Base-by-base conservation (phyloP, 2,113 vertebrate genomes). In the Hippopotamus amphibius region DNA sequence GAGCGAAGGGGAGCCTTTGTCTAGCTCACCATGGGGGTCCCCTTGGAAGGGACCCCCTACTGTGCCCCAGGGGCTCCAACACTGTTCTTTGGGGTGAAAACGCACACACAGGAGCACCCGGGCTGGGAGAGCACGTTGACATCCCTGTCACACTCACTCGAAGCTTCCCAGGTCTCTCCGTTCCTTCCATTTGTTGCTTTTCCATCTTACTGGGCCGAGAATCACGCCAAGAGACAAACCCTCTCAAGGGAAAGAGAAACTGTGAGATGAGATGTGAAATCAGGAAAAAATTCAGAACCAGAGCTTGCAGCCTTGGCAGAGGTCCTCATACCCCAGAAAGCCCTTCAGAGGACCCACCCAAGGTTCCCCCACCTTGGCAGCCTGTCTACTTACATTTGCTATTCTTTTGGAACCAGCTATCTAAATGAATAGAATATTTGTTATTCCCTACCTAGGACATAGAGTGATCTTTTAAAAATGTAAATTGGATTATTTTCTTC, bases 281-380 rank as follows among this genome's bases (percentile, higher is more conserved):
- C 53, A 91, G 89, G 71, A 65, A 87, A 81, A 80, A 81, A 69
- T 6, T 37, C 82, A 90, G 93, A 95, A 59, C 30, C 5, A 69
- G 6, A 85, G 16, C 41, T 55, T 2, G 3, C 15, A 72, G 28
- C 57, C 11, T 19, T 50, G 43, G 55, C 41, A 55, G 72, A 50
- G 66, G 33, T 28, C 59, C 76, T 81, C 33, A 2, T 16, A 6
- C 24, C 65, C 59, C 82, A 95, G 53, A 66, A 17, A 66, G 46
- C 12, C 82, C 53, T 88, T 59, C 1, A 8, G 69, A 80, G 66
- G 69, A 30, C 24, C 57, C 48, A 6, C 30, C 21, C 37, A 43
- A 3, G 14, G 26, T 3, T 61, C 88, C 30, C 22, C 57, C 7
- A 37, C 8, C 41, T 81, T 43, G 37, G 26, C 63, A 83, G 26